Evolutionary conservation across 1,140 invertebrate genomes (phyloP).

Genomic region (Condylostylus longicornis): DNA sequence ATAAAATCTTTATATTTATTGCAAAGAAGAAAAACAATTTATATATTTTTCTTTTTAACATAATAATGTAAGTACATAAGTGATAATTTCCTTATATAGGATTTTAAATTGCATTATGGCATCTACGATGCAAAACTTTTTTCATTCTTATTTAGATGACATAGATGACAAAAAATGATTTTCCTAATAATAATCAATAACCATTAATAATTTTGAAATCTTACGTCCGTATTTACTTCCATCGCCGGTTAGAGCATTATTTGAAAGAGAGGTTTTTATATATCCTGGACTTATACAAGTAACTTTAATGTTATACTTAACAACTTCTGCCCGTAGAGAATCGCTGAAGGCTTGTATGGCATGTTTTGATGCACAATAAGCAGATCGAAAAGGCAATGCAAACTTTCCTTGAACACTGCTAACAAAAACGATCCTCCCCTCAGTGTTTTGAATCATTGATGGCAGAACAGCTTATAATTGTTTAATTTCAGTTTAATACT

Average conservation of each 20-base stretch:
- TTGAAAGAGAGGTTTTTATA: constrained; percentile 70
- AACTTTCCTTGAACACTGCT: constrained; percentile 88
- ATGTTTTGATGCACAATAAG: constrained; percentile 90
- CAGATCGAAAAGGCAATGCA: constrained; percentile 71
- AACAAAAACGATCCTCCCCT: constrained; percentile 77
- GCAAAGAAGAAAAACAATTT: no score
- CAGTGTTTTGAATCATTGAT: constrained; percentile 59
- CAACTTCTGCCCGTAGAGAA: constrained; percentile 64
- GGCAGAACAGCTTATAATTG: constrained; percentile 54
- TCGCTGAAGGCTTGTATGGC: constrained; percentile 81
- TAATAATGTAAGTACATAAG: no score
- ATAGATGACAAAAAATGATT: neutral
- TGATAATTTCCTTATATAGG: no score
- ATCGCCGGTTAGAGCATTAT: constrained; percentile 70
- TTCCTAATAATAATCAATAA: constrained; percentile 1
- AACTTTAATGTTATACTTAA: constrained; percentile 57
- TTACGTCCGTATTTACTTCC: constrained; percentile 66
- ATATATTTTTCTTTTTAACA: no score
- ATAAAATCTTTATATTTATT: no score
- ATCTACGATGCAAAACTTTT: no score
- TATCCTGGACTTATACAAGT: constrained; percentile 78
- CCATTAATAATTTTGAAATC: constrained; percentile 11
- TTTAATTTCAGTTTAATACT: neutral
- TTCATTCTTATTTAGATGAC: no score
- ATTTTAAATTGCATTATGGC: no score